Evolutionary conservation across 2,113 vertebrate species (phyloP).

Genomic region (Sapayoa aenigma): DNA sequence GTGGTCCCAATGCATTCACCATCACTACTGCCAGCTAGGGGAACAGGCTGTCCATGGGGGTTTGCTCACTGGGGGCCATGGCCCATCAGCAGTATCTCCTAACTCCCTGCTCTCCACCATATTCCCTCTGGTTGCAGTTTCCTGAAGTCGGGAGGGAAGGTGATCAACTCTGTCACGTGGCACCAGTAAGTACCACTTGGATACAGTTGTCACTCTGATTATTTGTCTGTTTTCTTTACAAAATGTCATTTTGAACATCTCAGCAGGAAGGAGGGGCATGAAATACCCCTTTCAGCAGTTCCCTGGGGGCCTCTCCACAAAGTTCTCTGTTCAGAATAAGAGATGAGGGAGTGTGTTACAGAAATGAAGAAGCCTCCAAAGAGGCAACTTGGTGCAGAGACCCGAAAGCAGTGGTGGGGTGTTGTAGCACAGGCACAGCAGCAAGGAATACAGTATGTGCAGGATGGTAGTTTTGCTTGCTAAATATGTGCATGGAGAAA

Average conservation of each 20-base stretch:
- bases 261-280: neutral
- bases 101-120: rapidly evolving
- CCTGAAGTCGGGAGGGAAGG: conserved; percentile 80
- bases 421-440: rapidly evolving
- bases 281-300: neutral
- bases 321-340: neutral
- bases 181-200: conserved; percentile 90
- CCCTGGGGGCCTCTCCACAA: rapidly evolving
- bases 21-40: rapidly evolving
- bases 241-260: neutral
- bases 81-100: rapidly evolving
- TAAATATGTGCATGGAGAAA: neutral
- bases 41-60: neutral
- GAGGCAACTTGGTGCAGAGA: neutral
- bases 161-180: conserved; percentile 87
- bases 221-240: neutral
- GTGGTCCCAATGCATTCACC: neutral
- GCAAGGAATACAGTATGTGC: rapidly evolving
- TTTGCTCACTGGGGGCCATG: rapidly evolving
- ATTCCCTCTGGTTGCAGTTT: conserved; percentile 75
- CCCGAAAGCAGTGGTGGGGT: rapidly evolving
- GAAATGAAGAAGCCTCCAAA: neutral
- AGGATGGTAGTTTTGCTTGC: neutral
- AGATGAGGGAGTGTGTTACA: rapidly evolving
- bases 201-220: neutral